Base-by-base conservation (phyloP, 2,888 invertebrate species). In the Epirrhoe alternata region DNA sequence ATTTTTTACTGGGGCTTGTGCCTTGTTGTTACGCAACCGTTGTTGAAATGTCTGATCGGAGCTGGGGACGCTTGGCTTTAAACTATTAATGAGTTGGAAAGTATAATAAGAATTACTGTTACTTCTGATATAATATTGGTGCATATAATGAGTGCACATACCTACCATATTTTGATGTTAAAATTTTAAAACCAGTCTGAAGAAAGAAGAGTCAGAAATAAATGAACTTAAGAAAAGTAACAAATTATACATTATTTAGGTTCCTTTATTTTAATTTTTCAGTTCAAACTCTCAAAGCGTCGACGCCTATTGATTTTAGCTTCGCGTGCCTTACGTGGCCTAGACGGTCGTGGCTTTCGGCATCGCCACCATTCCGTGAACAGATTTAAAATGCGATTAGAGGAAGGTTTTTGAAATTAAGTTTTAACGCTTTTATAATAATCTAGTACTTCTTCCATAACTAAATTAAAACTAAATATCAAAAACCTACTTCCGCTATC, bases 1-100 rank as follows among this genome's bases (percentile, higher is more conserved):
- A 93, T 93, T 92, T 90, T 90, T 89, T 86, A 75, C 69, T 70
- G 73, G 78, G 77, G 78, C 82, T 84, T 79, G 77, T 82, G 76
- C 80, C 77, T 76, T 80, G 74, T 74, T 69, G 69, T 68, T 77
- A 76, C 79, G 77, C 69, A 75, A 68, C 73, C 65, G 71, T 72
- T 75, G 66, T 77, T 71, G 72, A 74, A 63, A 68, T 77, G 61
- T 68, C 62, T 70, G 62, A 63, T 61, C 61, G n/a, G n/a, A 47
- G 47, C 17, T 33, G 1, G 16, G 56, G 73, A 70, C 60, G 74
- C 69, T 78, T 71, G 66, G 69, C 66, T 65, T 71, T 51, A 31
- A 12, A 0, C 45, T 5, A 30, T 35, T 0, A 53, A 35, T 35
- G 1, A 17, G 5, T 16, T 53, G 7, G 10, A 53, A 35, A 35